Evolutionary conservation across 2,113 vertebrate species (phyloP).

Genomic region (Ranitomeya variabilis): DNA sequence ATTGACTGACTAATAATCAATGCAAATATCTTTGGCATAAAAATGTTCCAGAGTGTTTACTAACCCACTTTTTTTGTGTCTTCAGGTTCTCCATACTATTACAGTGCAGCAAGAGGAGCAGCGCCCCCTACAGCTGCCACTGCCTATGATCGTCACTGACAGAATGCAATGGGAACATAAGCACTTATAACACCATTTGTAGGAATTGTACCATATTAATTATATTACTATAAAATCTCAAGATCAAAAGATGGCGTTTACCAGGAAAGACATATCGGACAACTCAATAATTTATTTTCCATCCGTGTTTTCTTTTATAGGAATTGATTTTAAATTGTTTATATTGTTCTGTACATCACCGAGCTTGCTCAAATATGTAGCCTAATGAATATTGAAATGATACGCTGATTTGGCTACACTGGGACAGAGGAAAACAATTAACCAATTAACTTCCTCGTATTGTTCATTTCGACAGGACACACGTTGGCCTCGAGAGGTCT

Average conservation of each 20-base stretch:
- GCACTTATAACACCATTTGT: constrained; percentile 61
- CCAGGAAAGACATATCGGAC: constrained; percentile 39
- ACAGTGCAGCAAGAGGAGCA: constrained; percentile 89
- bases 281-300: constrained; percentile 59
- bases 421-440: constrained; percentile 44
- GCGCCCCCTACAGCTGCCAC: constrained; percentile 83
- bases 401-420: constrained; percentile 36
- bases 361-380: constrained; percentile 59
- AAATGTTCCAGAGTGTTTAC: not conserved
- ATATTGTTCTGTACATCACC: constrained; percentile 49
- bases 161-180: constrained; percentile 50
- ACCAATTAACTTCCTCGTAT: constrained; percentile 20
- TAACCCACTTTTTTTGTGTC: constrained; percentile 53
- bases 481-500: constrained; percentile 57
- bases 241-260: constrained; percentile 46
- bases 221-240: constrained; percentile 49
- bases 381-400: constrained; percentile 58
- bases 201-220: constrained; percentile 33
- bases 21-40: not conserved
- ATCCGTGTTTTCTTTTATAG: constrained; percentile 57
- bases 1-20: not conserved
- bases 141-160: constrained; percentile 95
- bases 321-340: not conserved
- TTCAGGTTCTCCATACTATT: constrained; percentile 95
- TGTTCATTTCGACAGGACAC: constrained; percentile 57